Base-by-base conservation (phyloP, 2,888 invertebrate genomes). In the Oscheius sp. region DNA sequence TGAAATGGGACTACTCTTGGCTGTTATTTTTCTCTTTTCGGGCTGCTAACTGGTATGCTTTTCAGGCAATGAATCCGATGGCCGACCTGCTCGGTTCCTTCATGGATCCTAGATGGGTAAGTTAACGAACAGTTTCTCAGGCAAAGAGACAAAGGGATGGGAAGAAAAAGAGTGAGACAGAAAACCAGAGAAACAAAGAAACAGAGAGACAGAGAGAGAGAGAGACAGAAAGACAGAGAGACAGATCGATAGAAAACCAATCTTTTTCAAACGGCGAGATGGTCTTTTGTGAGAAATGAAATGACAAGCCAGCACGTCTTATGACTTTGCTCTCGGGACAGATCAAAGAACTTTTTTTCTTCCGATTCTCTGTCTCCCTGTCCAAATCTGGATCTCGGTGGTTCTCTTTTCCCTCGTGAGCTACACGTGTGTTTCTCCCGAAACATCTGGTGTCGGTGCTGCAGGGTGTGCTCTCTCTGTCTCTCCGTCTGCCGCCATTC, bases 101-200 rank as follows among this genome's bases (percentile, higher is more conserved):
- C 33, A 29, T 63, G 48, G 63, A 63, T 3, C 63, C 63, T n/a
- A 3, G 21, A n/a, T 63, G 63, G 63, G 63, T 63, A 48, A 63
- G 63, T 63, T 63, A 29, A 42, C 42, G 7, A 42, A 42, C 42
- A 42, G 42, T 58, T 5, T 5, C 32, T 53, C 53, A 50, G 1
- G 3, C n/a, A 53, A 53, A 53, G 10, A 53, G 50, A 10, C 50
- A 50, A 1, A 50, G 9, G 50, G 50, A 9, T 50, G 13, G 13
- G 50, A 1, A 9, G 9, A 50, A 50, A 50, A 50, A 10, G 50
- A 10, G 9, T 50, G 50, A 10, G 50, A 13, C 13, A 9, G 13
- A 10, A 50, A 50, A 50, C 21, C 21, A 21, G 21, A 21, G 21
- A 21, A 21, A 21, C 21, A 21, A 21, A 21, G 21, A 21, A 21